Base-by-base conservation (phyloP, 2,113 vertebrate species). In the Muntiacus reevesi region DNA sequence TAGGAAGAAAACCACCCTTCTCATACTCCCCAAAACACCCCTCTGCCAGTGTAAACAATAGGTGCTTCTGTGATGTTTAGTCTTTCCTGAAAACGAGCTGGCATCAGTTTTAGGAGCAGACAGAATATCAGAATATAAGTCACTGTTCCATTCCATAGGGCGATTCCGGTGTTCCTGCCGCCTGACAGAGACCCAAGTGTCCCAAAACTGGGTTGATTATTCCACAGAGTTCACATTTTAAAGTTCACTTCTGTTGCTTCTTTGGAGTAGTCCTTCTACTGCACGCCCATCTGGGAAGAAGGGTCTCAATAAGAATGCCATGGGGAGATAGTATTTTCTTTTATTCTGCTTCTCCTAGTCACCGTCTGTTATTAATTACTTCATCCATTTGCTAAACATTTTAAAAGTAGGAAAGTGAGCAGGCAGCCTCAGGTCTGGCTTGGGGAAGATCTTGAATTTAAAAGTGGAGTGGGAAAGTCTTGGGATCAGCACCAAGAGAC, bases 1-100 rank as follows among this genome's bases (percentile, higher is more conserved):
- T 94, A 97, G 97, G 97, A 97, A 96, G 95, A 97, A 97, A 97
- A 62, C 88, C 97, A 96, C 93, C 97, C 94, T 95, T 93, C 85
- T 94, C 95, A 95, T 36, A 76, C 16, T 86, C 50, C 87, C 60
- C 52, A 15, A 78, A 86, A 84, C 45, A 54, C 88, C 91, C 84
- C 79, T 87, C 95, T 9, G 15, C 81, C 76, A 92, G 76, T 86
- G 76, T 45, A 50, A 36, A 98, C 97, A 94, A 86, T 97, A 7
- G 2, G 3, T 81, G 86, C 21, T 40, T 90, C 88, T 95, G 96
- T 16, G 16, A 25, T 86, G 30, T 50, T 95, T 23, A 64, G 85
- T 57, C 97, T 89, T 98, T 97, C 54, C 93, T 96, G 60, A 25
- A 50, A 94, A 89, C 81, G 76, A 93, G 91, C 96, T 92, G 97